Base-by-base conservation (phyloP, 2,113 vertebrate genomes). In the Aspiorhynchus laticeps region DNA sequence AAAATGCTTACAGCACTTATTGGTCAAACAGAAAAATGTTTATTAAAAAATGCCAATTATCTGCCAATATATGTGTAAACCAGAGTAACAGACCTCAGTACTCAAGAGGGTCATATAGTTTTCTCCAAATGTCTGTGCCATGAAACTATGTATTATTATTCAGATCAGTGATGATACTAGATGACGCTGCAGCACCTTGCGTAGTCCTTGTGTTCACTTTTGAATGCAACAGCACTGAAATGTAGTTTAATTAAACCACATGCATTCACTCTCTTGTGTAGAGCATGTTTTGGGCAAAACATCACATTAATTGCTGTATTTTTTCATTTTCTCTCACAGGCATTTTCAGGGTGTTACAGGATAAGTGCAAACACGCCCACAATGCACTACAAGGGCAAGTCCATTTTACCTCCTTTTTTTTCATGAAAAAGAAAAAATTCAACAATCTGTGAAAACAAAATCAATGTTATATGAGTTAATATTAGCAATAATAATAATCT, bases 311-410 rank as follows among this genome's bases (percentile, higher is more conserved):
- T 9, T 48, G 14, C 28, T 36, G 12, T 33, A 2, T 12, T 59
- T 67, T 69, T 43, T 69, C 17, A 79, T 38, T 79, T 79, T 73
- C 36, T 46, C 90, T 59, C 88, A 74, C 91, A 99, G 98, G 91
- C 21, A 96, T 99, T 93, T 99, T 98, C 93, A 91, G 91, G 69
- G 81, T 95, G 51, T 94, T 99, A 59, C 96, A 91, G 86, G 89
- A 94, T 71, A 99, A 98, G 90, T 97, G 97, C 46, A 91, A 92
- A 88, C 91, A 86, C 43, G 96, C 98, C 89, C 95, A 98, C 91
- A 94, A 93, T 78, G 95, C 95, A 83, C 93, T 99, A 85, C 95
- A 97, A 83, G 96, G 94, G 98, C 98, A 92, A 96, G 97, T 91
- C 48, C 67, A 61, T 56, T 11, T 51, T 67, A 21, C 24, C 38